A percentile compares a stretch with the other conserved stretches of the same genome.
Conservation (phyloP, 1,140 invertebrate species). For the Piezodorus guildinii region DNA sequence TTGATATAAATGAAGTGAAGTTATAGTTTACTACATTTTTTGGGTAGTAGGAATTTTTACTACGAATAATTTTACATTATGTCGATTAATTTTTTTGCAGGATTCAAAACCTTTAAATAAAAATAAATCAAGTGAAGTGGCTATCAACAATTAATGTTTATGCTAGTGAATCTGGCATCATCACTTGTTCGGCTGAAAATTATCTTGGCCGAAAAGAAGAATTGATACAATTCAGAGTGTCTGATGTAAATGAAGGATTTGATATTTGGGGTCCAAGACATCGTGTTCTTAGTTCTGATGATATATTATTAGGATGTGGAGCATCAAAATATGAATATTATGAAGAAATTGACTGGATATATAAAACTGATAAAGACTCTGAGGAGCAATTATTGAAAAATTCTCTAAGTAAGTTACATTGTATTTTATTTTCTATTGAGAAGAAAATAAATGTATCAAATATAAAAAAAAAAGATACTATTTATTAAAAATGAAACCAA, state of each 20-base stretch:
- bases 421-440: neutral
- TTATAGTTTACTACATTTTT: too few relatives aligned
- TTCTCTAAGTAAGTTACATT: slow-evolving; percentile 1
- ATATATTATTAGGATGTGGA: slow-evolving; percentile 14
- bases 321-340: slow-evolving; percentile 9
- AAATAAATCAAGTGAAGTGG: neutral
- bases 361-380: neutral
- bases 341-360: slow-evolving; percentile 11
- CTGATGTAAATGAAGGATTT: slow-evolving; percentile 17
- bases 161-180: neutral
- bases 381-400: neutral
- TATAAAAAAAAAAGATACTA: too few relatives aligned
- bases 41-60: too few relatives aligned
- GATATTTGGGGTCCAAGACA: slow-evolving; percentile 12
- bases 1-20: too few relatives aligned
- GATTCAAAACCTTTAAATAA: neutral
- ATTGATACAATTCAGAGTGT: neutral
- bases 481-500: too few relatives aligned
- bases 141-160: neutral
- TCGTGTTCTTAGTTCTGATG: slow-evolving; percentile 3
- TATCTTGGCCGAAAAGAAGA: neutral
- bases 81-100: too few relatives aligned
- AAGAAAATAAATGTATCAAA: neutral
- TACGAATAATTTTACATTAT: too few relatives aligned
- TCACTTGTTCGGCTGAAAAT: neutral